phyloP scores from a whole-genome alignment of 2,113 vertebrate genomes.

The Panthera tigris region DNA sequence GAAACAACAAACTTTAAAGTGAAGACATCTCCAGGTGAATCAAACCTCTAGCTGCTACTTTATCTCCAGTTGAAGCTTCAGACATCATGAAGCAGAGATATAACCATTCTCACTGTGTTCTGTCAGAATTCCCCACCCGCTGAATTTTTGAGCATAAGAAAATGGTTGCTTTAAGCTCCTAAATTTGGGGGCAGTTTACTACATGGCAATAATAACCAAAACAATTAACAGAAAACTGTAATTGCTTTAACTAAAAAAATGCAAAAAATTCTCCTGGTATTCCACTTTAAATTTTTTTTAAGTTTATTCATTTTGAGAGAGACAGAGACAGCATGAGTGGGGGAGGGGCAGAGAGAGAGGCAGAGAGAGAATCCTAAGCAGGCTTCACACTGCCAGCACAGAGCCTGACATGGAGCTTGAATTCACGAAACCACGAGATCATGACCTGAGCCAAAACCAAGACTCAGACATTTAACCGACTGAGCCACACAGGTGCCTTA shows the following conservation, averaged over 20 bases:
- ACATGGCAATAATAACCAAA: not conserved
- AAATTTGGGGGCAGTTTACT: not conserved
- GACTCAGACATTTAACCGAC: too few species aligned
- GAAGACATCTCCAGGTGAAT: not conserved
- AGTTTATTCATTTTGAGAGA: too few species aligned
- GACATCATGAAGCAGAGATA: not conserved
- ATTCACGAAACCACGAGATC: too few species aligned
- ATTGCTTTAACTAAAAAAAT: constrained; percentile 25
- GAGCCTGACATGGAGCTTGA: too few species aligned
- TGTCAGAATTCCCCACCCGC: not conserved
- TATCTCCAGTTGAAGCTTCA: not conserved
- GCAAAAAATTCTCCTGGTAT: not conserved
- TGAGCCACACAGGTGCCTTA: too few species aligned
- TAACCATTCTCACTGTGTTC: not conserved
- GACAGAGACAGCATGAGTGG: too few species aligned
- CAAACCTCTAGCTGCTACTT: not conserved
- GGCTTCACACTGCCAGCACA: too few species aligned
- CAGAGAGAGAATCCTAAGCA: too few species aligned
- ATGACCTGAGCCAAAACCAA: too few species aligned
- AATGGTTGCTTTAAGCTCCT: not conserved
- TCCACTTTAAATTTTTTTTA: not conserved
- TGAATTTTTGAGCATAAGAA: not conserved
- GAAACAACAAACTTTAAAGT: not conserved
- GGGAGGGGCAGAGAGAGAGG: too few species aligned
- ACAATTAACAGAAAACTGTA: not conserved